Evolutionary conservation across 2,113 vertebrate genomes (phyloP), one percentile per base, ranked within the genome.

Genomic region (Aptenodytes patagonicus): DNA sequence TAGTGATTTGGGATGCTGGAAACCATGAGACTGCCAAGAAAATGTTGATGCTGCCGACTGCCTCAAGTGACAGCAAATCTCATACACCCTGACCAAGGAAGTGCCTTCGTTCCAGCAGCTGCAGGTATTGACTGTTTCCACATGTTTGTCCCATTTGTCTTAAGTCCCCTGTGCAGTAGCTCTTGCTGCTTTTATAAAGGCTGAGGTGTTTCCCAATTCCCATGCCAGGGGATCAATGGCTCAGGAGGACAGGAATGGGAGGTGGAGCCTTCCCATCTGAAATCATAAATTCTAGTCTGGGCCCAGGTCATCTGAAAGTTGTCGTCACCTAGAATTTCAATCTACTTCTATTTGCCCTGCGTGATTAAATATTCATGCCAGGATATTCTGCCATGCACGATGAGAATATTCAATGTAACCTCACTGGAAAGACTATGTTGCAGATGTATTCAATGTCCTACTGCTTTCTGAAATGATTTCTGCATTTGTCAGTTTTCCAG

Each of bases 291-390:
- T 91, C 90, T 80, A 85, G 54, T 90, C 92, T 55, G 34, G 57
- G 57, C 60, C 60, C 73, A 81, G 83, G 89, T 93, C 69, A 76
- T 89, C 42, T 87, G 93, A 94, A 96, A 89, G 96, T 95, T 97
- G 82, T 69, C 20, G 15, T 79, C 89, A 90, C 70, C 70, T 76
- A 89, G 89, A 97, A 95, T 96, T 90, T 95, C 93, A 91, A 93
- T 77, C 71, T 90, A 20, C 71, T 91, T 85, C 34, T 96, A 88
- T 97, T 96, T 96, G 68, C 81, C 89, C 94, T 95, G 89, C 82
- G 32, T 80, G 82, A 91, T 96, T 96, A 91, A 94, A 90, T 95
- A 97, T 95, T 96, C 91, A 90, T 91, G 82, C n/a, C 17, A 64
- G 78, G 62, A 94, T 88, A 80, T 70, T 91, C 70, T 91, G 87